Percentiles rank a stretch among this genome's conserved stretches.
These are phyloP conservation scores for Ennomos fuscantarius DNA, from an alignment of 2,888 invertebrate genomes.

Conservation along the genomic window DNA sequence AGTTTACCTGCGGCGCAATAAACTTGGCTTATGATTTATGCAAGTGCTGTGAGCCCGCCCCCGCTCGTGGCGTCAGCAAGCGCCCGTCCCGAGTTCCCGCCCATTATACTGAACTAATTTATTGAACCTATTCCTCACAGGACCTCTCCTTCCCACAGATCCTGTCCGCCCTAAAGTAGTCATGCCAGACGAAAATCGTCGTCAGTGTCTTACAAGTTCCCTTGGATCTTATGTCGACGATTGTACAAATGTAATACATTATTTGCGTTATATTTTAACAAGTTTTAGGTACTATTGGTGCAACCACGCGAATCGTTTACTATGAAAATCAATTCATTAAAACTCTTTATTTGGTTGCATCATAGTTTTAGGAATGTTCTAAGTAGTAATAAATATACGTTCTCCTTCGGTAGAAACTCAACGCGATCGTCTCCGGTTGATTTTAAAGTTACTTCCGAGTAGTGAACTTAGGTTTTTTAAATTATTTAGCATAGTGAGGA, in stretches of 20 bases:
- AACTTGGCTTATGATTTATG: too few species aligned
- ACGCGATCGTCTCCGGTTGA: not conserved
- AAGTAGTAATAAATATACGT: slow-evolving; percentile 7
- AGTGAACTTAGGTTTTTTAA: slow-evolving; percentile 41
- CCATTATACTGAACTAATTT: not conserved
- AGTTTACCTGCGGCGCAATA: too few species aligned
- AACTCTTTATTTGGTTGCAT: slow-evolving; percentile 10
- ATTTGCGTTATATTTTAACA: slow-evolving; percentile 47
- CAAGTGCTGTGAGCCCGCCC: not conserved
- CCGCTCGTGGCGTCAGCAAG: not conserved
- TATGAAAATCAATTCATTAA: not conserved
- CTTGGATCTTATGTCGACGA: slow-evolving; percentile 45
- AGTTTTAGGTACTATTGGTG: slow-evolving; percentile 38
- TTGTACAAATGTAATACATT: slow-evolving; percentile 57
- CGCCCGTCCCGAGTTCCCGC: not conserved
- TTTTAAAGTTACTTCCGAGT: slow-evolving; percentile 26
- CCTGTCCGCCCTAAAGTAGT: slow-evolving; percentile 42
- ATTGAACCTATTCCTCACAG: slow-evolving; percentile 5
- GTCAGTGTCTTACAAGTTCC: slow-evolving; percentile 25
- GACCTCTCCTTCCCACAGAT: slow-evolving; percentile 47
- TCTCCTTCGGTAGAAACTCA: slow-evolving; percentile 10
- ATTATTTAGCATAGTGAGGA: slow-evolving; percentile 49
- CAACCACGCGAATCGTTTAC: slow-evolving; percentile 1
- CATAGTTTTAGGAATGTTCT: slow-evolving; percentile 43
- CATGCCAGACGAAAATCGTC: slow-evolving; percentile 8